Base-by-base conservation (phyloP, 2,797 vertebrate species). In the Pelochelys cantorii region DNA sequence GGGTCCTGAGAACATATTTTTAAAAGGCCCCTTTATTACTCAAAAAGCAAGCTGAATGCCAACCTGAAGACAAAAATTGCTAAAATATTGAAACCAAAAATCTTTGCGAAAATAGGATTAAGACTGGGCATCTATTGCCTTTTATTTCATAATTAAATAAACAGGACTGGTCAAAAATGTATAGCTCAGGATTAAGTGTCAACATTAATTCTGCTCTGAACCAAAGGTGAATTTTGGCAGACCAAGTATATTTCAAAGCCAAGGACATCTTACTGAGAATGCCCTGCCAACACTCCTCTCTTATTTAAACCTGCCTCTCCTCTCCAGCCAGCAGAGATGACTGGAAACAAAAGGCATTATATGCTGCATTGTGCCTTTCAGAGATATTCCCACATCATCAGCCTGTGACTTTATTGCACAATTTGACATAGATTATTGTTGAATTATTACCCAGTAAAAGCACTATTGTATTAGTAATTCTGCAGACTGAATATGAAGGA, bases 81-180 rank as follows among this genome's bases (percentile, higher is more conserved):
- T 3, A 20, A 25, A 75, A 83, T 83, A 42, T 34, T 4, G 48
- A 7, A 52, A 68, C 34, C 0, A 87, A 88, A 88, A 90, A 0
- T 2, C 2, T 82, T 65, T 2, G 17, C n/a, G 79, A 25, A 4
- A 87, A 84, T 6, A 84, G 34, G 57, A 15, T 23, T 5, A 79
- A 90, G 2, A 1, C 7, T 83, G 48, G 15, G 77, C 3, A 84
- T 34, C 5, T 5, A 14, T 37, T 53, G 1, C 1, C 85, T 83
- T 87, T 77, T 79, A 1, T 92, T 79, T 5, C 23, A 83, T 71
- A 86, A 87, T 83, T 87, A 83, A 88, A 62, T 9, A 86, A 71
- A 1, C 1, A 1, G 0, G 90, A 94, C 27, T 29, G 77, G 52
- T 79, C 8, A 79, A 18, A 74, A 52, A 54, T 20, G 15, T n/a